A percentile compares a stretch with the other conserved stretches of the same genome.
phyloP scores from a whole-genome alignment of 2,888 invertebrate genomes.

The Ectemnius cavifrons region DNA sequence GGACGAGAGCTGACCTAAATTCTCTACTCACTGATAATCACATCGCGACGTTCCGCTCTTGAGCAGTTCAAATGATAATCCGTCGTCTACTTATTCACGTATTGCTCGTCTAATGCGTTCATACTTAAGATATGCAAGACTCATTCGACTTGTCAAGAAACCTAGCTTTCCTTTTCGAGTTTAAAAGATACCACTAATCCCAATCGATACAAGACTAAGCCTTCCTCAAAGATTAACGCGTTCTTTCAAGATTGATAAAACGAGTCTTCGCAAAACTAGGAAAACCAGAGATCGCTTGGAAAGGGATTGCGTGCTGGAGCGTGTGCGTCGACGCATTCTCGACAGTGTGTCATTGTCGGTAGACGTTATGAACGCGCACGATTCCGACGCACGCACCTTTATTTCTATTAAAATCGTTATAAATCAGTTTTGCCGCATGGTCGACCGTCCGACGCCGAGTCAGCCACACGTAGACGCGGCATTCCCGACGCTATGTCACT shows the following conservation, averaged over 20 bases:
- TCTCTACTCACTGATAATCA: conserved; percentile 40
- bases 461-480: conserved; percentile 51
- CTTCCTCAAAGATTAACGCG: not conserved
- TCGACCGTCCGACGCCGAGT: conserved; percentile 38
- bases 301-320: conserved; percentile 16
- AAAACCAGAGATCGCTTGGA: not conserved
- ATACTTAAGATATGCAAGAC: too few species aligned
- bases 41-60: conserved; percentile 13
- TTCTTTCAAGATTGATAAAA: conserved; percentile 20
- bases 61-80: conserved; percentile 25
- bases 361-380: conserved; percentile 58
- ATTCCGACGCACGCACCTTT: conserved; percentile 60
- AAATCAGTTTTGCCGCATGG: conserved; percentile 68
- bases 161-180: too few species aligned
- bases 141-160: too few species aligned
- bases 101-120: too few species aligned
- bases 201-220: too few species aligned
- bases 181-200: too few species aligned
- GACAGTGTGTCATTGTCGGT: conserved; percentile 70
- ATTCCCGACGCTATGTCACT: conserved; percentile 71
- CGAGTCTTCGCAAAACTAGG: conserved; percentile 13
- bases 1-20: conserved; percentile 36
- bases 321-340: conserved; percentile 59
- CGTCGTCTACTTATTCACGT: too few species aligned
- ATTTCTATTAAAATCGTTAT: conserved; percentile 71